Conservation (phyloP, 2,888 invertebrate species). For the Crepidodera aurea region DNA sequence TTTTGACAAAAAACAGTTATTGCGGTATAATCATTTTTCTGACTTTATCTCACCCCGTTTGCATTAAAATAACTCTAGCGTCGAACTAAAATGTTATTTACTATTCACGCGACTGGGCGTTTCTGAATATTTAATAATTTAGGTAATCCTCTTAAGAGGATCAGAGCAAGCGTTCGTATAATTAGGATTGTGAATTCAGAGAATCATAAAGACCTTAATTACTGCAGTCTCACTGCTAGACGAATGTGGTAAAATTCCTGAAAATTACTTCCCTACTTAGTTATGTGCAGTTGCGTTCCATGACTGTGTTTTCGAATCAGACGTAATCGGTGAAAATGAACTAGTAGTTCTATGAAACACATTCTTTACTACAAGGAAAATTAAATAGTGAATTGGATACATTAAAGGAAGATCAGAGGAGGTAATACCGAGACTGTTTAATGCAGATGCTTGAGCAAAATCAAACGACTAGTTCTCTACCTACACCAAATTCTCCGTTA, state of each 20-base stretch:
- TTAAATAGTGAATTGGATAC: constrained; percentile 88
- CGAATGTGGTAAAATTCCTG: not conserved
- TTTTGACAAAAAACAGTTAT: too few species aligned
- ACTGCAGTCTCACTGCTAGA: not conserved
- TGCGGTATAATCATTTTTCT: too few species aligned
- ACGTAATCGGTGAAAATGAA: too few species aligned
- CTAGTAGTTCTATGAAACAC: constrained; percentile 86
- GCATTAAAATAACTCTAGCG: not conserved
- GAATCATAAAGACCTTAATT: constrained; percentile 4
- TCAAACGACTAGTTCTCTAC: constrained; percentile 66
- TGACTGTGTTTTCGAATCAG: too few species aligned
- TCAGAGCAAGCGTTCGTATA: constrained; percentile 6
- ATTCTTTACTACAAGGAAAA: constrained; percentile 83
- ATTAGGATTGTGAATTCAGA: constrained; percentile 10
- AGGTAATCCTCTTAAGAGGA: constrained; percentile 9
- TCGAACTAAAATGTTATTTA: not conserved
- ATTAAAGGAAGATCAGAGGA: constrained; percentile 82
- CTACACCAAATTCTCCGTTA: constrained; percentile 65
- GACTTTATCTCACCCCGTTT: not conserved
- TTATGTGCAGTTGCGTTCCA: too few species aligned
- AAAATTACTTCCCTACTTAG: too few species aligned
- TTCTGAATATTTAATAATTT: constrained; percentile 6
- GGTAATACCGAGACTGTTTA: constrained; percentile 90
- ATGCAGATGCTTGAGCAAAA: constrained; percentile 80
- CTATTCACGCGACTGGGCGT: not conserved